Percentiles rank a stretch among this genome's conserved stretches.
Evolutionary conservation across 2,113 vertebrate species (phyloP).

Genomic region (Gadus chalcogrammus): DNA sequence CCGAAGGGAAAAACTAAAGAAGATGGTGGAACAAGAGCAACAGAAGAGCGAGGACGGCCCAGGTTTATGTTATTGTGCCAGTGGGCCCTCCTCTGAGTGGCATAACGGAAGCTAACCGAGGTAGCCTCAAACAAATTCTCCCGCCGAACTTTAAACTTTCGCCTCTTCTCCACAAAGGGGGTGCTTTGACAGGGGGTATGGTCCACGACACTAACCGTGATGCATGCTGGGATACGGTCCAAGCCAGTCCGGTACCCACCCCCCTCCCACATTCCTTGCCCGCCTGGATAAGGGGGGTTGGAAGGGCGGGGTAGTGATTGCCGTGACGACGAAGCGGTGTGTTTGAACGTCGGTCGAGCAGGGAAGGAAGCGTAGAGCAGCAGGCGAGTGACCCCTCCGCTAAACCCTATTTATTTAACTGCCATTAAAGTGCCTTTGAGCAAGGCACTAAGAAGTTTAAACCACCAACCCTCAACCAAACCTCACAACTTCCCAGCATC

Average conservation of each 20-base stretch:
- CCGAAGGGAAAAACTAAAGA: slow-evolving; percentile 19
- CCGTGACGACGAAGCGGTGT: too few relatives aligned
- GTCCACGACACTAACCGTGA: too few relatives aligned
- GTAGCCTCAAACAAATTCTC: too few relatives aligned
- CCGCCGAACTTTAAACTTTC: too few relatives aligned
- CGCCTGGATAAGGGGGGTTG: background rate
- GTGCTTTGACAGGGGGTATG: too few relatives aligned
- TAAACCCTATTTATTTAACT: background rate
- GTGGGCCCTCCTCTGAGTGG: slow-evolving; percentile 26
- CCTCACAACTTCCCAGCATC: too few relatives aligned
- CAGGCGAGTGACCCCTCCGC: background rate
- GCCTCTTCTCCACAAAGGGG: too few relatives aligned
- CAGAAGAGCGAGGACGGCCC: slow-evolving; percentile 29
- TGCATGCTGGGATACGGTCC: too few relatives aligned
- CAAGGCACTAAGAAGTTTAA: slow-evolving; percentile 5
- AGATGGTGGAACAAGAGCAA: slow-evolving; percentile 15
- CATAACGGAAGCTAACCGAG: slow-evolving; percentile 1
- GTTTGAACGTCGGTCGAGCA: too few relatives aligned
- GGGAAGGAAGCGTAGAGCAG: background rate
- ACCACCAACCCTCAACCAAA: background rate
- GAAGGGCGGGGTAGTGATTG: too few relatives aligned
- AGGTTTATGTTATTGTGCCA: slow-evolving; percentile 10
- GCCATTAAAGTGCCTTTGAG: background rate
- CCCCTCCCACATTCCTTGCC: background rate
- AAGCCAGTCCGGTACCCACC: too few relatives aligned